Evolutionary conservation across 2,888 invertebrate genomes (phyloP).

Genomic region (Phragmatobia fuliginosa): DNA sequence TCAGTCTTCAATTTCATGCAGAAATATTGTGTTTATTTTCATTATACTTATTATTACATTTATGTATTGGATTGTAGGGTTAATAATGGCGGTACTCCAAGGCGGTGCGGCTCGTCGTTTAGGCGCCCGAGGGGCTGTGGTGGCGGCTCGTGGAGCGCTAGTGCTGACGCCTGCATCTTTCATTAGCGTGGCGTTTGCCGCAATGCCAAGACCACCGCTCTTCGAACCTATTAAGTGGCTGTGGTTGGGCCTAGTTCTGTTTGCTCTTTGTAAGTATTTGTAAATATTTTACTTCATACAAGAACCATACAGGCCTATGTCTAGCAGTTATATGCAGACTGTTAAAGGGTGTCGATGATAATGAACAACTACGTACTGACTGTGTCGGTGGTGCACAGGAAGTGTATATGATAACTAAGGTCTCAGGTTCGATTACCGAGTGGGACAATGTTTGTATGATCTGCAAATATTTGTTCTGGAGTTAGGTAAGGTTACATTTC

Average conservation of each 20-base stretch:
- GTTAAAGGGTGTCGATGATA: no score
- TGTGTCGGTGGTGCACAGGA: no score
- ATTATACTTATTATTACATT: background rate
- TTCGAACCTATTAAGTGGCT: slow-evolving; percentile 85
- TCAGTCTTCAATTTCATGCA: no score
- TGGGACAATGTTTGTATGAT: no score
- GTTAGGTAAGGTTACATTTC: no score
- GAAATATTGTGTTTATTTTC: no score
- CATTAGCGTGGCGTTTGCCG: slow-evolving; percentile 92
- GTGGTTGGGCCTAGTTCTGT: slow-evolving; percentile 94
- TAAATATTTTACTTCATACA: background rate
- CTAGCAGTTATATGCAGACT: no score
- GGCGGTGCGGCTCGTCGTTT: slow-evolving; percentile 95
- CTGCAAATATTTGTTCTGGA: no score
- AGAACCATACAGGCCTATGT: background rate
- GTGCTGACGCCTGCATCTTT: slow-evolving; percentile 95
- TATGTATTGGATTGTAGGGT: slow-evolving; percentile 67
- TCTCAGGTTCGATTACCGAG: no score
- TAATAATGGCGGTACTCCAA: slow-evolving; percentile 96
- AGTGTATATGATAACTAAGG: no score
- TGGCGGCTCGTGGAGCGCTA: slow-evolving; percentile 91
- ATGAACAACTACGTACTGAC: background rate
- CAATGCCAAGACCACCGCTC: slow-evolving; percentile 65
- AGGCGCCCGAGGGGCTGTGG: slow-evolving; percentile 89
- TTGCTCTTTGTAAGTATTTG: slow-evolving; percentile 97